Percentiles rank a stretch among this genome's conserved stretches.
phyloP scores from a whole-genome alignment of 2,113 vertebrate species.

The Periophthalmodon schlosseri region DNA sequence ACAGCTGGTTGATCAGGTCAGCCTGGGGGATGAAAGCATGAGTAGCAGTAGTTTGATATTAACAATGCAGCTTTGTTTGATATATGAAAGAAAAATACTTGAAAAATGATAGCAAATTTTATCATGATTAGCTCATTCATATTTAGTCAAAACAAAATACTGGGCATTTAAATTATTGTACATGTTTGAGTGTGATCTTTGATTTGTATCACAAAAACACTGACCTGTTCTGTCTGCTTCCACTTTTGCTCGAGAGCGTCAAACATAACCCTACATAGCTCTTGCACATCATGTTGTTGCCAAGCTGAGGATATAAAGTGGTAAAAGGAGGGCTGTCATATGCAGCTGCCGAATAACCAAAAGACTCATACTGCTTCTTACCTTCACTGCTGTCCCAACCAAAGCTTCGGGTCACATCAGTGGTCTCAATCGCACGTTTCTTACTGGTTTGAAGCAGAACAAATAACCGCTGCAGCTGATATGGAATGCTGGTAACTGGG shows the following conservation, averaged over 20 bases:
- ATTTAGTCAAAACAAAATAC: neutral
- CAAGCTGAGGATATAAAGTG: conserved; percentile 82
- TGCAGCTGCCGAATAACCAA: conserved; percentile 9
- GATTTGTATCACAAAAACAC: neutral
- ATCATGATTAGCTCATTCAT: neutral
- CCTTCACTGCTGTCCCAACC: conserved; percentile 99
- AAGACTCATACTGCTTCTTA: conserved; percentile 54
- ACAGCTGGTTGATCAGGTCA: conserved; percentile 97
- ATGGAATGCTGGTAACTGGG: conserved; percentile 94
- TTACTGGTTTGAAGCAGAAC: conserved; percentile 97
- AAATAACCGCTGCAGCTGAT: conserved; percentile 96
- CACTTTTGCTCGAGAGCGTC: conserved; percentile 99
- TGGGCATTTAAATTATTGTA: too few species aligned
- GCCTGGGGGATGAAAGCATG: conserved; percentile 79
- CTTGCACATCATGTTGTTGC: conserved; percentile 99
- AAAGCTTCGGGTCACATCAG: conserved; percentile 96
- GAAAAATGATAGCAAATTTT: neutral
- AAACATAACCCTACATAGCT: conserved; percentile 99
- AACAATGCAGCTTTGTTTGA: conserved; percentile 26
- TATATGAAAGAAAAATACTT: neutral
- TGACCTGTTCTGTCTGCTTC: conserved; percentile 98
- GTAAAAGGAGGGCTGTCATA: conserved; percentile 5
- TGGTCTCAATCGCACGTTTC: conserved; percentile 98
- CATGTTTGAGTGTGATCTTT: neutral
- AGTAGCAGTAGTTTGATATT: conserved; percentile 32